A percentile compares a stretch with the other conserved stretches of the same genome.
Conservation (phyloP, 2,797 vertebrate species). For the Hydrolagus colliei region DNA sequence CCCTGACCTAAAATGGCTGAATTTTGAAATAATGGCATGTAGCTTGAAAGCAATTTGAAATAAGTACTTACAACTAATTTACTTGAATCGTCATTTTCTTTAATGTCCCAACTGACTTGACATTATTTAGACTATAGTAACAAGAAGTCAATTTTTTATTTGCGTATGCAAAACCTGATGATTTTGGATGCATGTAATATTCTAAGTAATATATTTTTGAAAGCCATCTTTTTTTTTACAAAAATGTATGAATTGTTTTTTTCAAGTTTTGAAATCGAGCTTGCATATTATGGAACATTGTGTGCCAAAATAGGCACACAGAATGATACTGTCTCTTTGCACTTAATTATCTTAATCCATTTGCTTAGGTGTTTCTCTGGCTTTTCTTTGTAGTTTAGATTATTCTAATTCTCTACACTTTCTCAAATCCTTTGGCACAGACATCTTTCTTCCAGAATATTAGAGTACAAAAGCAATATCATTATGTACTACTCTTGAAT, state of each 20-base stretch:
- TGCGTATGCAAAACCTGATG: background rate
- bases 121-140: background rate
- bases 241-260: conserved; percentile 12
- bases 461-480: conserved; percentile 27
- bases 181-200: background rate
- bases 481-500: conserved; percentile 11
- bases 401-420: conserved; percentile 1
- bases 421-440: conserved; percentile 4
- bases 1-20: conserved; percentile 11
- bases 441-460: conserved; percentile 13
- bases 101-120: too few relatives aligned
- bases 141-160: background rate
- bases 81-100: background rate
- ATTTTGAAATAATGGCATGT: background rate
- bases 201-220: background rate
- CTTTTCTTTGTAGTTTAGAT: conserved; percentile 21
- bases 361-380: conserved; percentile 12
- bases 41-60: background rate
- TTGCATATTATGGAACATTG: background rate
- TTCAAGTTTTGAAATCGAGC: background rate
- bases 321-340: conserved; percentile 22
- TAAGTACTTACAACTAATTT: background rate
- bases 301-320: background rate
- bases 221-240: background rate
- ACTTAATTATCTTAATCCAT: conserved; percentile 24